A percentile compares a stretch with the other conserved stretches of the same genome.
These are phyloP conservation scores for Lasioglossum albipes DNA, from an alignment of 1,140 invertebrate genomes.

Conservation along the genomic window DNA sequence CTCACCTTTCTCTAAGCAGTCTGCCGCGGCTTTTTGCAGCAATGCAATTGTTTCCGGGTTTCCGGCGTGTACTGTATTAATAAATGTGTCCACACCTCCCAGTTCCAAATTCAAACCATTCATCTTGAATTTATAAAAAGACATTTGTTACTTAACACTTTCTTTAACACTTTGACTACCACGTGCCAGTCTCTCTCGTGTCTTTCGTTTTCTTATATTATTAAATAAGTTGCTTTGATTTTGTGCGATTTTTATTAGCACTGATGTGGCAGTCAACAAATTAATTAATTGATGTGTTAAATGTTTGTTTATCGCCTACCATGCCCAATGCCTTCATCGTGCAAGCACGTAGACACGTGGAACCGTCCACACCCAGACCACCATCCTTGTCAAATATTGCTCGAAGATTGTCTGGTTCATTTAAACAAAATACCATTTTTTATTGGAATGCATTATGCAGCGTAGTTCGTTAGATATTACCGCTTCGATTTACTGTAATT, in stretches of 20 bases:
- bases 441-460: neutral
- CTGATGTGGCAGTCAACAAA: too few relatives aligned
- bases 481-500: too few relatives aligned
- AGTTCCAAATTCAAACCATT: neutral
- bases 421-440: neutral
- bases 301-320: neutral
- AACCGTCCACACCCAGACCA: neutral
- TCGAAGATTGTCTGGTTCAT: neutral
- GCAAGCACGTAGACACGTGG: neutral
- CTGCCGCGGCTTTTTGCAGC: accelerated
- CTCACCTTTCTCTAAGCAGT: neutral
- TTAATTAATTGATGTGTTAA: too few relatives aligned
- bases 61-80: neutral
- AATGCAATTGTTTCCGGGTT: neutral
- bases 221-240: too few relatives aligned
- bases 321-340: neutral
- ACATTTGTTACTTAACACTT: neutral
- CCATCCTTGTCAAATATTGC: neutral
- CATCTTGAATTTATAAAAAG: neutral
- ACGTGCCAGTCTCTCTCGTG: too few relatives aligned
- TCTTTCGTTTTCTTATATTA: too few relatives aligned
- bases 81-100: neutral
- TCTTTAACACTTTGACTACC: too few relatives aligned
- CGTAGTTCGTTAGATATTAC: too few relatives aligned
- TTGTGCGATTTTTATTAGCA: too few relatives aligned